A percentile compares a stretch with the other conserved stretches of the same genome.
Evolutionary conservation across 92 coral and sea anemone species (phyloP).

Genomic region (Porites evermanni): DNA sequence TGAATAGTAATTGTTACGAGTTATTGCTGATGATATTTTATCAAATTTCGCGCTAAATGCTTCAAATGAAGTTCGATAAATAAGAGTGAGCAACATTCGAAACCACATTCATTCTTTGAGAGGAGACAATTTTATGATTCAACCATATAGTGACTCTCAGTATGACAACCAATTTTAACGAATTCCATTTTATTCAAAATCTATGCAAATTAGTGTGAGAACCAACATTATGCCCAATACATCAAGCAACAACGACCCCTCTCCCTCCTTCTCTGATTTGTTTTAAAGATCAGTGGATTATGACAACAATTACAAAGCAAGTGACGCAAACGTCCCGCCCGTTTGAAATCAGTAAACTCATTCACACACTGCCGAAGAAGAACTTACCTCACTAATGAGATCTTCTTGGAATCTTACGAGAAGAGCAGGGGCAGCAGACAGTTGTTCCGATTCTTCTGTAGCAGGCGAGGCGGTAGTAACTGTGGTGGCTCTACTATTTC

Average conservation of each 20-base stretch:
- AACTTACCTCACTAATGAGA: slow-evolving; percentile 36
- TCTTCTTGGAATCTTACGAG: slow-evolving; percentile 35
- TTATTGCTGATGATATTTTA: slow-evolving; percentile 11
- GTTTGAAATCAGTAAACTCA: slow-evolving; percentile 19
- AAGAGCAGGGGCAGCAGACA: slow-evolving; percentile 24
- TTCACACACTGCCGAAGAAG: slow-evolving; percentile 27
- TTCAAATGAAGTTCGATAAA: slow-evolving; percentile 26
- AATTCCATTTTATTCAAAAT: background rate
- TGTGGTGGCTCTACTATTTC: slow-evolving; percentile 20
- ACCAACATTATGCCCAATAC: background rate
- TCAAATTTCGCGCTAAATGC: slow-evolving; percentile 1
- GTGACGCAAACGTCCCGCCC: slow-evolving; percentile 24
- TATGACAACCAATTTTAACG: slow-evolving; percentile 25
- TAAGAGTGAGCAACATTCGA: slow-evolving; percentile 39
- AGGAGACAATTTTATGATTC: slow-evolving; percentile 14
- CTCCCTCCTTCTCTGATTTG: slow-evolving; percentile 7
- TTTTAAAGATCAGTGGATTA: background rate
- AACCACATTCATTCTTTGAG: slow-evolving; percentile 32
- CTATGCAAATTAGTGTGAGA: slow-evolving; percentile 8
- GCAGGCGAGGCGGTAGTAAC: slow-evolving; percentile 23
- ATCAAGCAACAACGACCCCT: slow-evolving; percentile 25
- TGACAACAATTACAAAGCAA: slow-evolving; percentile 15
- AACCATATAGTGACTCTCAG: slow-evolving; percentile 22
- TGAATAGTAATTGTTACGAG: slow-evolving; percentile 19
- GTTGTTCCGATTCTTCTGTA: slow-evolving; percentile 27